Conservation (phyloP, 2,113 vertebrate species). For the Synodontis membranacea region DNA sequence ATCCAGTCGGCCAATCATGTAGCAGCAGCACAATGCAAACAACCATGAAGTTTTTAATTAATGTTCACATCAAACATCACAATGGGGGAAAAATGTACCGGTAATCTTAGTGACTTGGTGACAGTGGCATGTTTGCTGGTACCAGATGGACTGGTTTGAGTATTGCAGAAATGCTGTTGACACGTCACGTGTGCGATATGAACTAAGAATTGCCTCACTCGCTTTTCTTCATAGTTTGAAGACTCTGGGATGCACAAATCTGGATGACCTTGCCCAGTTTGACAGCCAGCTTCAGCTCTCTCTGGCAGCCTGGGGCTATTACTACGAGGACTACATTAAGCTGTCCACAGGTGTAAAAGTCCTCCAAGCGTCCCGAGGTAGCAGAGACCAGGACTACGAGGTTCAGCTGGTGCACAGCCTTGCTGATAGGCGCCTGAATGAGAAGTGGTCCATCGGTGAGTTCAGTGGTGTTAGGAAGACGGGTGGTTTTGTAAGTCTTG, state of each 20-base stretch:
- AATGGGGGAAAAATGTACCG: too few species aligned
- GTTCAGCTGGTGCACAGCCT: conserved; percentile 77
- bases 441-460: conserved; percentile 81
- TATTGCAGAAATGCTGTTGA: neutral
- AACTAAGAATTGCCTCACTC: neutral
- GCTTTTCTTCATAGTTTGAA: conserved; percentile 66
- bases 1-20: neutral
- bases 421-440: conserved; percentile 75
- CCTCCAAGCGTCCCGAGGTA: conserved; percentile 71
- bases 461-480: neutral
- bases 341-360: conserved; percentile 75
- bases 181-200: neutral
- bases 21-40: neutral
- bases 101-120: neutral
- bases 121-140: neutral
- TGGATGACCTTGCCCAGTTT: conserved; percentile 77
- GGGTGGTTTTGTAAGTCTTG: neutral
- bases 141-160: neutral
- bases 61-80: neutral
- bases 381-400: conserved; percentile 77
- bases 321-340: conserved; percentile 79
- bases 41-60: neutral
- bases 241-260: conserved; percentile 72
- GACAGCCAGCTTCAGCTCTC: conserved; percentile 77
- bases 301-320: conserved; percentile 77